Conservation (phyloP, 2,113 vertebrate genomes). For the Capricornis sumatraensis region DNA sequence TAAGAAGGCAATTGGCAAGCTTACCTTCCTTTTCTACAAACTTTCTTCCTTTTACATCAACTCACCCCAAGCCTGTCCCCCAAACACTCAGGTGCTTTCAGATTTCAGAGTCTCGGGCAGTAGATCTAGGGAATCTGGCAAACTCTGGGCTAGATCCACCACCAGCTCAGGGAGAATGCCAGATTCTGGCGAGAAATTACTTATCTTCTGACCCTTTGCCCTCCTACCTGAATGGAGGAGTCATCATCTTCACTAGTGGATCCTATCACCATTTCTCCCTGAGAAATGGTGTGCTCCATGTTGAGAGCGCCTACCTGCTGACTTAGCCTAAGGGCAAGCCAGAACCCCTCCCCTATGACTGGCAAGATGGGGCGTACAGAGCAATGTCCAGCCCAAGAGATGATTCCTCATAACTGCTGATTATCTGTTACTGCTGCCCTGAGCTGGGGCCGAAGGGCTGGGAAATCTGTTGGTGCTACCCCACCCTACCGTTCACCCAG, state of each 20-base stretch:
- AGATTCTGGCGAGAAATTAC: not conserved
- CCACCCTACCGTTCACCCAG: conserved; percentile 50
- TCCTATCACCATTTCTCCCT: not conserved
- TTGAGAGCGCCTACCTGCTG: conserved; percentile 37
- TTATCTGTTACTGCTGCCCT: conserved; percentile 65
- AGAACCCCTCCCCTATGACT: conserved; percentile 49
- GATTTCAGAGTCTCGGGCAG: conserved; percentile 59
- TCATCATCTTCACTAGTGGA: not conserved
- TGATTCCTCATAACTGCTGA: conserved; percentile 60
- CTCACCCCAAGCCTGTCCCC: not conserved
- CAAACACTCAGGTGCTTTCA: conserved; percentile 73
- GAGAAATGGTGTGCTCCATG: conserved; percentile 35
- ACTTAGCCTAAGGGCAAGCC: conserved; percentile 42
- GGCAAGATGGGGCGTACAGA: not conserved
- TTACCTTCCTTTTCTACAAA: conserved; percentile 35
- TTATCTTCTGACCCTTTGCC: not conserved
- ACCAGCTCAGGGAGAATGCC: conserved; percentile 22
- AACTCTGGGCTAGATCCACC: conserved; percentile 20
- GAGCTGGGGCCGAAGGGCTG: conserved; percentile 64
- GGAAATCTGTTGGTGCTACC: conserved; percentile 59
- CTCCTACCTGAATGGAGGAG: not conserved
- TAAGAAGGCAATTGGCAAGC: conserved; percentile 52
- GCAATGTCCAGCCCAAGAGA: conserved; percentile 47
- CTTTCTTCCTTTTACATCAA: conserved; percentile 27
- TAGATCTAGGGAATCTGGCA: conserved; percentile 40